Base-by-base conservation (phyloP, 2,113 vertebrate species). In the Pangasianodon hypophthalmus region DNA sequence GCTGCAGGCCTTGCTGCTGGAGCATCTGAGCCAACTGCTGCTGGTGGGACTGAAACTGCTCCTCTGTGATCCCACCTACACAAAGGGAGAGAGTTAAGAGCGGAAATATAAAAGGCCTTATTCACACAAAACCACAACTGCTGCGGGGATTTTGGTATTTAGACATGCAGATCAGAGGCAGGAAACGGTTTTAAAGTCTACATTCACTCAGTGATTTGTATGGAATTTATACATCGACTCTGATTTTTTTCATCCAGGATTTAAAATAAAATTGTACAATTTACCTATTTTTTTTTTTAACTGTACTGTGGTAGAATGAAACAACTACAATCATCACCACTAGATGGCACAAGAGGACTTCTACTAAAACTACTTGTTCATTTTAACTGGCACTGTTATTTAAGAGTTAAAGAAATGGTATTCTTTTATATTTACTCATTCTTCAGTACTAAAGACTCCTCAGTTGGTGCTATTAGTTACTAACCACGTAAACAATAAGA, bases 11-110 rank as follows among this genome's bases (percentile, higher is more conserved):
- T 92, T 98, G 96, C 93, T 97, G 97, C 90, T 98, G 97, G 91
- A 97, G 96, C 98, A 98, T 98, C 92, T 98, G 97, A 90, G 96
- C 97, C 91, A 98, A 91, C 93, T 98, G 97, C 95, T 98, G 97
- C 91, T 97, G 97, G 93, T 98, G 97, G 67, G 96, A 97, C 93
- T 97, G 96, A 93, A 97, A 98, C 60, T 99, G 97, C 90, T 99
- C 97, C 92, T 98, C 97, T 48, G 98, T 99, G 95, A 98, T 97
- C n/a, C 96, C 97, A 91, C 96, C 98, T 92, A 96, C 79, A 90
- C 44, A 80, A 32, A 52, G 44, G 2, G 26, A 73, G 48, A 69
- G 37, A 44, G 16, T 52, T 7, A 60, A 37, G 75, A 37, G 37
- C 37, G 37, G 37, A 37, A 37, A 37, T 37, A 37, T 37, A 37